These are phyloP conservation scores for Parazoanthus darwini DNA, from an alignment of 92 coral and sea anemone genomes.

Conservation along the genomic window DNA sequence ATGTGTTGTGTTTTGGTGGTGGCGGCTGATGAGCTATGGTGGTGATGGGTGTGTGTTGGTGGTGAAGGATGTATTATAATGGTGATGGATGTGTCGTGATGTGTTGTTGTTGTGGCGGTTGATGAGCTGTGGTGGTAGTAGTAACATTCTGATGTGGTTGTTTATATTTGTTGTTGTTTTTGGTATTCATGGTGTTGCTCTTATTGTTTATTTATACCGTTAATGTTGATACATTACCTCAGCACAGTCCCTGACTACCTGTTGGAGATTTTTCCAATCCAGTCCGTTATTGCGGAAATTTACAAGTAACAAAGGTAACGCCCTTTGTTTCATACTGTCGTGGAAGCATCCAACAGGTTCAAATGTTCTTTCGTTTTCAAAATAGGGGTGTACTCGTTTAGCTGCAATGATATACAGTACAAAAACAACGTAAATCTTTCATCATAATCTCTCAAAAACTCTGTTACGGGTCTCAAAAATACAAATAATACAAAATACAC, in stretches of 20 bases:
- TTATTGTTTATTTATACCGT: not conserved
- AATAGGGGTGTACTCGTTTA: not conserved
- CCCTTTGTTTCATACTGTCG: not conserved
- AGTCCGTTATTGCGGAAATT: not conserved
- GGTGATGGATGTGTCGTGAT: too few relatives aligned
- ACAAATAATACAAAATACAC: too few relatives aligned
- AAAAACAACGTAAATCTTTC: not conserved
- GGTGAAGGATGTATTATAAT: too few relatives aligned
- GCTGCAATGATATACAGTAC: not conserved
- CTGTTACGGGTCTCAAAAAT: not conserved
- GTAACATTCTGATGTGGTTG: too few relatives aligned
- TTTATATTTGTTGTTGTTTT: too few relatives aligned
- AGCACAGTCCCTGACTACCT: slow-evolving; percentile 8
- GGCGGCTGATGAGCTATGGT: too few relatives aligned
- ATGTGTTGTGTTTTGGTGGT: too few relatives aligned
- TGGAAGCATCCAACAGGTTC: slow-evolving; percentile 23
- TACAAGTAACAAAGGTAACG: not conserved
- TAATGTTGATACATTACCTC: slow-evolving; percentile 5
- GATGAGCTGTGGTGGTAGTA: too few relatives aligned
- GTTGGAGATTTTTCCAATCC: not conserved
- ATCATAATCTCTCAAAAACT: not conserved
- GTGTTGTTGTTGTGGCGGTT: too few relatives aligned
- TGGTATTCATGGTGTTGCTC: not conserved
- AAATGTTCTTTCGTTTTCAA: slow-evolving; percentile 16
- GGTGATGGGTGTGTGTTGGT: too few relatives aligned